phyloP scores from a whole-genome alignment of 2,113 vertebrate genomes.

The Onychorhynchus coronatus region DNA sequence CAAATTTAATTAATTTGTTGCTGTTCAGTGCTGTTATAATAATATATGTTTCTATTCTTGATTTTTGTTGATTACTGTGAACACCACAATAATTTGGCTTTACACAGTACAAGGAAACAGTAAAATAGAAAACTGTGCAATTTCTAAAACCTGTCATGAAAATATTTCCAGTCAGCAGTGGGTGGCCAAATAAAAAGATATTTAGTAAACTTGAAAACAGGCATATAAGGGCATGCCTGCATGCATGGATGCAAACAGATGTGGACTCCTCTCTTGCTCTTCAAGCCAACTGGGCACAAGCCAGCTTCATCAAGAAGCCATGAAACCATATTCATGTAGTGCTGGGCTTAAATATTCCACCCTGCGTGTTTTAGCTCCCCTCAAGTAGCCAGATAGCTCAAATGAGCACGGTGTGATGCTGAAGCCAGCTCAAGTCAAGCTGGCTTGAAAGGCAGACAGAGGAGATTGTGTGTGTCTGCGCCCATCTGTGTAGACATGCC shows the following conservation, averaged over 20 bases:
- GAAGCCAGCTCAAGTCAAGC: not conserved
- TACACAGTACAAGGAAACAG: not conserved
- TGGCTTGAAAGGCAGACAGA: slow-evolving; percentile 33
- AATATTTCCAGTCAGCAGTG: not conserved
- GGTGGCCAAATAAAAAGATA: slow-evolving; percentile 7
- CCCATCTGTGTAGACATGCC: slow-evolving; percentile 59
- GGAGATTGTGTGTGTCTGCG: not conserved
- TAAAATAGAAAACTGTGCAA: not conserved
- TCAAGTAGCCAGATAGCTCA: not conserved
- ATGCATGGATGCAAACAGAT: not conserved
- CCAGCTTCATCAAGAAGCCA: not conserved
- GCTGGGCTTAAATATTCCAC: not conserved
- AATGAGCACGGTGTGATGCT: fast-evolving
- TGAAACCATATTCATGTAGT: not conserved
- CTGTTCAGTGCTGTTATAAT: not conserved
- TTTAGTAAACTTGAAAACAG: slow-evolving; percentile 18
- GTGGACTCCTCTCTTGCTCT: not conserved
- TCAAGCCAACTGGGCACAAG: not conserved
- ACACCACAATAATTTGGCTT: not conserved
- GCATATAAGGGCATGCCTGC: not conserved
- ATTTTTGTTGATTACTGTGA: slow-evolving; percentile 1
- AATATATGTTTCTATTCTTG: not conserved
- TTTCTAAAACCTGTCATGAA: slow-evolving; percentile 17
- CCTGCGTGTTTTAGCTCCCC: not conserved
- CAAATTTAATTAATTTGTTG: not conserved